These are phyloP conservation scores for Phania funesta DNA, from an alignment of 2,888 invertebrate genomes.

Conservation along the genomic window DNA sequence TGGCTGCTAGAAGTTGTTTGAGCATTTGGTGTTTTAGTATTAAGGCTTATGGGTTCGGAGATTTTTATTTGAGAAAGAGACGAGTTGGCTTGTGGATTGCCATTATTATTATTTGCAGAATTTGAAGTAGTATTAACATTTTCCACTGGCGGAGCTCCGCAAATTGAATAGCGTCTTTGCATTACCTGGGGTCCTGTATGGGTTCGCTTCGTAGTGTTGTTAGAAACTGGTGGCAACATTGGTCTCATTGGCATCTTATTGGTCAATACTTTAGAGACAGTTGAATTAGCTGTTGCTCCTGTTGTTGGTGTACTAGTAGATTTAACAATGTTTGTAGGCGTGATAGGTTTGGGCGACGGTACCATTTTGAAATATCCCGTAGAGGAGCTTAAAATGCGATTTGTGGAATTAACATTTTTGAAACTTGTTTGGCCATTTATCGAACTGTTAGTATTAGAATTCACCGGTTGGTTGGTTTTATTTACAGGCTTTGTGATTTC, in stretches of 20 bases:
- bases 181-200: not conserved
- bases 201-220: not conserved
- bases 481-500: not conserved
- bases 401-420: conserved; percentile 22
- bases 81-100: not conserved
- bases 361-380: conserved; percentile 39
- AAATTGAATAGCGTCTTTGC: conserved; percentile 59
- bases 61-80: conserved; percentile 40
- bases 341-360: not conserved
- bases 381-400: conserved; percentile 30
- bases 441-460: not conserved
- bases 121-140: not conserved
- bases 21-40: not conserved
- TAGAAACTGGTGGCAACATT: conserved; percentile 42
- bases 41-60: conserved; percentile 49
- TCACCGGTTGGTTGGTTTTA: not conserved
- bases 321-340: not conserved
- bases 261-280: not conserved
- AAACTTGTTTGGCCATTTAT: conserved; percentile 10
- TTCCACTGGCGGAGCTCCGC: conserved; percentile 14
- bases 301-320: not conserved
- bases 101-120: not conserved
- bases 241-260: not conserved
- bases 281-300: not conserved
- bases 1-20: not conserved